A percentile compares a stretch with the other conserved stretches of the same genome.
These are phyloP conservation scores for Stomatorhinus walkeri DNA, from an alignment of 2,797 vertebrate genomes.

Conservation along the genomic window DNA sequence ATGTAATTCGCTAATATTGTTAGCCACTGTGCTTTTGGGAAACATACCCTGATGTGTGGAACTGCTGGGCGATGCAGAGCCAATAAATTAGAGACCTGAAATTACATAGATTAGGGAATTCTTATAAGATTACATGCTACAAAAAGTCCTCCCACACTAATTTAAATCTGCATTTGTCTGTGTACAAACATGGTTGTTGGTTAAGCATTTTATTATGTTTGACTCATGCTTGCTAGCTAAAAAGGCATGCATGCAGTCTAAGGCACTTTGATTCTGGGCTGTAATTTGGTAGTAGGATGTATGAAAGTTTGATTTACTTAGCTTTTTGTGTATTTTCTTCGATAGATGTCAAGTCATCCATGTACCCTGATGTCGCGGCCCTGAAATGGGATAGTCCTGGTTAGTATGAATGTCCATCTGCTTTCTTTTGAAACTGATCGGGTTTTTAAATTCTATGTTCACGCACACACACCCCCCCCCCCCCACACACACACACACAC, in stretches of 20 bases:
- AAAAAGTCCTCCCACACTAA: not conserved
- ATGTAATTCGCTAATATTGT: not conserved
- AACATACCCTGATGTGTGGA: not conserved
- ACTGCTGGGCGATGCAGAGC: not conserved
- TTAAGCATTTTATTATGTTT: not conserved
- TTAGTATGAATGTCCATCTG: constrained; percentile 33
- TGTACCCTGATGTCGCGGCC: constrained; percentile 53
- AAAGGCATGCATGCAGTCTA: not conserved
- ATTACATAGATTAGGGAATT: not conserved
- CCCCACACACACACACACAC: too few species aligned
- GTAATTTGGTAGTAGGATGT: constrained; percentile 17
- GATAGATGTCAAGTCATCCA: constrained; percentile 34
- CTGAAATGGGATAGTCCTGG: constrained; percentile 48
- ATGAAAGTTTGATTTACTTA: constrained; percentile 22
- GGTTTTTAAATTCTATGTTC: too few species aligned
- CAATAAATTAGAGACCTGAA: not conserved
- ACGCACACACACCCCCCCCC: too few species aligned
- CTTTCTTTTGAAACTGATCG: not conserved
- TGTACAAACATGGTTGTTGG: not conserved
- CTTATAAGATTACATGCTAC: not conserved
- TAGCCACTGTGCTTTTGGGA: not conserved
- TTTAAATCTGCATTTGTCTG: not conserved
- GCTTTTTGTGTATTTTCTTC: not conserved
- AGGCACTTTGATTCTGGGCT: not conserved
- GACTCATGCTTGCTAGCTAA: not conserved